These are phyloP conservation scores for Danaus plexippus DNA, from an alignment of 1,140 invertebrate genomes.

Conservation along the genomic window DNA sequence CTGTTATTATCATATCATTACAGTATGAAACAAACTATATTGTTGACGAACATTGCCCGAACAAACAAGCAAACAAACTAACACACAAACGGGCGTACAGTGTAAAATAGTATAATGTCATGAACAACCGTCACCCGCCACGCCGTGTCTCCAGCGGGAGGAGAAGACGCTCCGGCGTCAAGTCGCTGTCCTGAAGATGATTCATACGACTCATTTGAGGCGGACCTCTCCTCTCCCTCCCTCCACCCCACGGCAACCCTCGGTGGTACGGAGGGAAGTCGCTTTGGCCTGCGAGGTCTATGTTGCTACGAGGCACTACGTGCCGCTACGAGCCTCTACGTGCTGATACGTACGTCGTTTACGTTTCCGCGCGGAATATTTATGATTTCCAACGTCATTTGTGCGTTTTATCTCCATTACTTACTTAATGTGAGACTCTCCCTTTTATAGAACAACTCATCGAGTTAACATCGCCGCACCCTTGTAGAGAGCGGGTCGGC, in stretches of 20 bases:
- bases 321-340: conserved; percentile 32
- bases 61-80: no score
- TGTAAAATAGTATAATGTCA: no score
- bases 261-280: conserved; percentile 15
- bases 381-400: conserved; percentile 64
- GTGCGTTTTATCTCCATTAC: conserved; percentile 61
- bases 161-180: conserved; percentile 54
- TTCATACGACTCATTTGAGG: conserved; percentile 69
- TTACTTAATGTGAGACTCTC: conserved; percentile 41
- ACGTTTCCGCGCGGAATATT: conserved; percentile 63
- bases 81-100: no score
- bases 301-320: conserved; percentile 28
- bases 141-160: conserved; percentile 17
- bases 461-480: no score
- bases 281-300: conserved; percentile 24
- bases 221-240: conserved; percentile 29
- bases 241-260: no score
- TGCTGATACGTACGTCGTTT: conserved; percentile 63
- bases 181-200: conserved; percentile 61
- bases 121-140: conserved; percentile 1
- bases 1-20: no score
- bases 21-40: no score
- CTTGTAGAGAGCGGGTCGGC: no score
- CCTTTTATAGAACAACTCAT: conserved; percentile 1
- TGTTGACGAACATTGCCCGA: no score